These are phyloP conservation scores for Alces alces DNA, from an alignment of 2,113 vertebrate genomes.

Conservation along the genomic window DNA sequence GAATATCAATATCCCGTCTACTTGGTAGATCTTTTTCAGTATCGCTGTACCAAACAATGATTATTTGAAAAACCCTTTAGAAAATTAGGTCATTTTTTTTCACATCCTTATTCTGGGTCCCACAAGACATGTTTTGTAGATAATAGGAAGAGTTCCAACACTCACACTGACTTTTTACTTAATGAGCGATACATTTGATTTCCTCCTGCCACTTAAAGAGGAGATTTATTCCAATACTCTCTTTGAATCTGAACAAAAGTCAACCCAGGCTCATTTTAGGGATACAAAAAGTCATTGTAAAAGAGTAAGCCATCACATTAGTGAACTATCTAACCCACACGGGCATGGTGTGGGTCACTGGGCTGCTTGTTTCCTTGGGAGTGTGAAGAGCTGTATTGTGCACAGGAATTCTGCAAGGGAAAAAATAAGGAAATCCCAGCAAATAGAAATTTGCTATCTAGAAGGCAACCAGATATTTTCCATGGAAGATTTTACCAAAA, in stretches of 20 bases:
- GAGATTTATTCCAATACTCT: neutral
- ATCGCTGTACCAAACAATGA: neutral
- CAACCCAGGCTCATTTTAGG: neutral
- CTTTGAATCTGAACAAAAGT: slow-evolving; percentile 30
- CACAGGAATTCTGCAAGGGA: neutral
- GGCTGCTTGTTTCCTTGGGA: neutral
- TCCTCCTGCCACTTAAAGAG: slow-evolving; percentile 14
- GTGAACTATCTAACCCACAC: neutral
- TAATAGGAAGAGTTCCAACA: slow-evolving; percentile 8
- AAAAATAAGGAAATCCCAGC: neutral
- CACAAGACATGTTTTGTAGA: neutral
- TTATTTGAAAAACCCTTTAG: neutral
- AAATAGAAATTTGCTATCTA: neutral
- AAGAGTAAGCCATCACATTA: neutral
- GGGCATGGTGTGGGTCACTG: neutral
- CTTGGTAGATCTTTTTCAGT: neutral
- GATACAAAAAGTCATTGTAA: neutral
- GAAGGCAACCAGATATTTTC: neutral
- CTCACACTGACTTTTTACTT: neutral
- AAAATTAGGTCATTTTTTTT: slow-evolving; percentile 16
- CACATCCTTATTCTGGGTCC: neutral
- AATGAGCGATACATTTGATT: slow-evolving; percentile 16
- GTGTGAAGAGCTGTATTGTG: too few relatives aligned
- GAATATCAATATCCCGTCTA: neutral
- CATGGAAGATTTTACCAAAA: neutral